These are phyloP conservation scores for Hylaea fasciaria DNA, from an alignment of 2,888 invertebrate genomes.

Conservation along the genomic window DNA sequence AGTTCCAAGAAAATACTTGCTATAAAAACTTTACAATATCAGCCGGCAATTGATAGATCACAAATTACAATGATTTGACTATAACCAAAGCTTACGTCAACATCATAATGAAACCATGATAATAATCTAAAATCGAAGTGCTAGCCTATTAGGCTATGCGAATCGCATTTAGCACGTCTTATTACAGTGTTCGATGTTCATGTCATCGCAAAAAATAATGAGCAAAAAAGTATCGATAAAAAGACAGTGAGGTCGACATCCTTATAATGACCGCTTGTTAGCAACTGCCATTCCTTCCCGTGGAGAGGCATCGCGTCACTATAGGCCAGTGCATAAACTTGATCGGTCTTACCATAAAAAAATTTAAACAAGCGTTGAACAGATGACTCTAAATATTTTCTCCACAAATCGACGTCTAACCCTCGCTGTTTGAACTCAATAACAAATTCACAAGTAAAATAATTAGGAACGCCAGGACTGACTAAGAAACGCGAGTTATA, in stretches of 20 bases:
- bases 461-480: too few relatives aligned
- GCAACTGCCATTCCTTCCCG: slow-evolving; percentile 75
- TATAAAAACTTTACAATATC: neutral
- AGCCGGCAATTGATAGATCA: slow-evolving; percentile 12
- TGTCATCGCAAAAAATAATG: slow-evolving; percentile 53
- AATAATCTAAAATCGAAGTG: slow-evolving; percentile 29
- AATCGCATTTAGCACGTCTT: slow-evolving; percentile 35
- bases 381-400: too few relatives aligned
- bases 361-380: too few relatives aligned
- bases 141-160: slow-evolving; percentile 27
- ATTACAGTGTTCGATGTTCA: slow-evolving; percentile 45
- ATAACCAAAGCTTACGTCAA: slow-evolving; percentile 24
- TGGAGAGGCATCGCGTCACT: slow-evolving; percentile 49
- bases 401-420: too few relatives aligned
- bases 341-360: neutral
- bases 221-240: slow-evolving; percentile 70
- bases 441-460: too few relatives aligned
- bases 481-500: too few relatives aligned
- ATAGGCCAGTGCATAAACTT: slow-evolving; percentile 19
- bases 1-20: too few relatives aligned
- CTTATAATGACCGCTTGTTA: slow-evolving; percentile 82
- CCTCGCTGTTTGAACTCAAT: too few relatives aligned
- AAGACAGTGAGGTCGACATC: slow-evolving; percentile 64
- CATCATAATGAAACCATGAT: slow-evolving; percentile 27
- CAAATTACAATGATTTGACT: slow-evolving; percentile 25